Evolutionary conservation across 2,888 invertebrate species (phyloP).

Genomic region (Brachycybe producta): DNA sequence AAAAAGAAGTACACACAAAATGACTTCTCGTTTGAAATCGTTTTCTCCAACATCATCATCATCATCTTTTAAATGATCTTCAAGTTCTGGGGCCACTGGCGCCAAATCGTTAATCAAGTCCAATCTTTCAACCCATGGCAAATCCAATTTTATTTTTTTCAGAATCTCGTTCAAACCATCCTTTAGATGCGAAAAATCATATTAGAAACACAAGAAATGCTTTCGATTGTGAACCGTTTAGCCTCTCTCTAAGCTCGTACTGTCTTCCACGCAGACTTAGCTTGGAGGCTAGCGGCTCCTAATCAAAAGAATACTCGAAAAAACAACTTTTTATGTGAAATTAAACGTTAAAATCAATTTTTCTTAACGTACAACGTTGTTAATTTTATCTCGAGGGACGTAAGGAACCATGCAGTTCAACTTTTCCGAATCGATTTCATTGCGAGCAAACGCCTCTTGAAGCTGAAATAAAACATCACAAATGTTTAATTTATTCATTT

Average conservation of each 20-base stretch:
- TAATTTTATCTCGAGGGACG: conserved; percentile 51
- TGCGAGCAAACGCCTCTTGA: conserved; percentile 76
- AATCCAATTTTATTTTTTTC: conserved; percentile 52
- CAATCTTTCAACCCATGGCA: conserved; percentile 75
- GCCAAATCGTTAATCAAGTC: conserved; percentile 64
- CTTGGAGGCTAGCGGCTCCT: too few species aligned
- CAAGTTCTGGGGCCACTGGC: conserved; percentile 71
- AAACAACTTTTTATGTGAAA: too few species aligned
- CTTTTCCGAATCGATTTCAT: conserved; percentile 71
- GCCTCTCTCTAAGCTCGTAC: too few species aligned
- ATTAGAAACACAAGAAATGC: too few species aligned
- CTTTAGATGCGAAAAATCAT: conserved; percentile 34
- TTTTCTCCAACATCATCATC: conserved; percentile 35
- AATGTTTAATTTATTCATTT: too few species aligned
- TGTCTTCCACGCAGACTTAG: too few species aligned
- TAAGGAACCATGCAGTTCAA: conserved; percentile 46
- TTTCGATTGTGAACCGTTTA: too few species aligned
- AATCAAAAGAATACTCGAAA: too few species aligned
- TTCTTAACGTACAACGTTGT: conserved; percentile 43
- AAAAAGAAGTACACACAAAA: conserved; percentile 38
- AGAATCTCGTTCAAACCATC: conserved; percentile 53
- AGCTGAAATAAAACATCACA: too few species aligned
- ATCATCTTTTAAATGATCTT: conserved; percentile 28
- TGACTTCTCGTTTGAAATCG: conserved; percentile 82
- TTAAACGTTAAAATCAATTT: neutral